A percentile compares a stretch with the other conserved stretches of the same genome.
Conservation (phyloP, 2,888 invertebrate species). For the Synergus laeviventris region DNA sequence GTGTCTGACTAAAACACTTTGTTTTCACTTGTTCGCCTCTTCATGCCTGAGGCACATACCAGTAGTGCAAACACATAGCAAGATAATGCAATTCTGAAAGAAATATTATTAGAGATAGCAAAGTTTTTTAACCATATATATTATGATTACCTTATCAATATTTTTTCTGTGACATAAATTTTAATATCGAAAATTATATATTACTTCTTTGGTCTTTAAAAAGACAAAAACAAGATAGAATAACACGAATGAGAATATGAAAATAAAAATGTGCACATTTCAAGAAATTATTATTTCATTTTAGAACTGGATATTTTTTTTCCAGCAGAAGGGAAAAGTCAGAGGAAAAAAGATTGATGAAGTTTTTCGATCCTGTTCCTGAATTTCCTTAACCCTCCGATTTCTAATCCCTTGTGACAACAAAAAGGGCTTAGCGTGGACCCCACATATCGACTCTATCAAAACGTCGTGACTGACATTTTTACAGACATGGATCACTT, state of each 20-base stretch:
- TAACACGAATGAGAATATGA: too few relatives aligned
- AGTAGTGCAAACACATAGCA: too few relatives aligned
- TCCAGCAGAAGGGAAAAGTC: background rate
- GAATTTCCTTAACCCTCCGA: slow-evolving; percentile 20
- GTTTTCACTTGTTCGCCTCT: background rate
- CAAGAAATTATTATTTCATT: background rate
- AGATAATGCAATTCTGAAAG: background rate
- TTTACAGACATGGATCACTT: background rate
- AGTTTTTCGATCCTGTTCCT: background rate
- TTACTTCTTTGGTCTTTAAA: background rate
- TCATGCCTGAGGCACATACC: background rate
- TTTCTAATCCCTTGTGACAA: background rate
- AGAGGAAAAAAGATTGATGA: slow-evolving; percentile 22
- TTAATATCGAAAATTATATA: background rate
- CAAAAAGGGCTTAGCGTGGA: slow-evolving; percentile 9
- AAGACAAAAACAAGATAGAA: background rate
- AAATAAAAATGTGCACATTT: background rate
- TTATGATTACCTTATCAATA: background rate
- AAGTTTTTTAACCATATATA: background rate
- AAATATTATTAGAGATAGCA: background rate
- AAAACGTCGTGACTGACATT: slow-evolving; percentile 19
- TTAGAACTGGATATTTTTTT: background rate
- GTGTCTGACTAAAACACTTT: slow-evolving; percentile 4
- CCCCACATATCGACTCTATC: background rate
- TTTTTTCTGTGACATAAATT: background rate